A percentile compares a stretch with the other conserved stretches of the same genome.
These are phyloP conservation scores for Byasa hedistus DNA, from an alignment of 2,888 invertebrate species.

Conservation along the genomic window DNA sequence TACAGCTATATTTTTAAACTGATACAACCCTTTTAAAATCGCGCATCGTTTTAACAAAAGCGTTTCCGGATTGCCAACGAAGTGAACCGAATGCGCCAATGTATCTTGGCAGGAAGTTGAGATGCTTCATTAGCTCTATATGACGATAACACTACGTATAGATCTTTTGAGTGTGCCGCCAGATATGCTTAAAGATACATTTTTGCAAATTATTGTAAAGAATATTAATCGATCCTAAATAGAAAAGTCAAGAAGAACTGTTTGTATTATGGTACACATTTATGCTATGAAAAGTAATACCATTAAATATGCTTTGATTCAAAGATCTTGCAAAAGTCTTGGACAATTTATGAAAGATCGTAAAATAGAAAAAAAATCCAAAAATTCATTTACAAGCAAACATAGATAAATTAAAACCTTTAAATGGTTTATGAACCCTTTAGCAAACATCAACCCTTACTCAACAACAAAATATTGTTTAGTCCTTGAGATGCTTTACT, in stretches of 20 bases:
- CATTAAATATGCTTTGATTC: too few relatives aligned
- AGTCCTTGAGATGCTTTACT: not conserved
- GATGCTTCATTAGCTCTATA: conserved; percentile 66
- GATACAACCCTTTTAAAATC: conserved; percentile 62
- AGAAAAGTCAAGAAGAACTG: not conserved
- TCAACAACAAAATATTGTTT: not conserved
- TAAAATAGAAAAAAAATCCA: too few relatives aligned
- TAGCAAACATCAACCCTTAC: conserved; percentile 19
- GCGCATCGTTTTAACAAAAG: conserved; percentile 51
- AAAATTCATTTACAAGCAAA: not conserved
- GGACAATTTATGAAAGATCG: too few relatives aligned
- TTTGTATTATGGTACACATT: not conserved
- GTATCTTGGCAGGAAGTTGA: conserved; percentile 58
- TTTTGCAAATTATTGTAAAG: not conserved
- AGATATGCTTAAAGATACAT: conserved; percentile 36
- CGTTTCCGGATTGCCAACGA: conserved; percentile 72
- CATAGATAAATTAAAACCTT: not conserved
- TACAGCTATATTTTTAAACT: conserved; percentile 36
- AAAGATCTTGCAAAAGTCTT: too few relatives aligned
- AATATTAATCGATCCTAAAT: too few relatives aligned
- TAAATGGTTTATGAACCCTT: not conserved
- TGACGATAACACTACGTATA: conserved; percentile 51
- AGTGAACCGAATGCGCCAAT: conserved; percentile 50
- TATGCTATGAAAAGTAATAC: too few relatives aligned
- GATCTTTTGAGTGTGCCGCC: conserved; percentile 59